Evolutionary conservation across 2,888 invertebrate genomes (phyloP).

Genomic region (Archips xylosteana): DNA sequence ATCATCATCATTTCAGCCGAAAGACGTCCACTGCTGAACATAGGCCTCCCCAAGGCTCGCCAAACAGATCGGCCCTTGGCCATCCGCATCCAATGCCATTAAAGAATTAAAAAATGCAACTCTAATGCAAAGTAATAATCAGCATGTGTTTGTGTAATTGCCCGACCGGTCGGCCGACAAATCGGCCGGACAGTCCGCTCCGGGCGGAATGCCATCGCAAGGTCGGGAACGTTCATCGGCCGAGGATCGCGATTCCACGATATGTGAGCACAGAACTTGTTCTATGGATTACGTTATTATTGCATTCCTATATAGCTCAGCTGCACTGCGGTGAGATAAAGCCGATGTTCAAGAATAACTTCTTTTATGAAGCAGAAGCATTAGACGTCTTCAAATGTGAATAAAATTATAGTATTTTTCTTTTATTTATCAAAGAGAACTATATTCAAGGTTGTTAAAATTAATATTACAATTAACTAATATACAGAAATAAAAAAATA

Average conservation of each 20-base stretch:
- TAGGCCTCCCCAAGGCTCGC: too few species aligned
- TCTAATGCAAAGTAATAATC: neutral
- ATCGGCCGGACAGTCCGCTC: constrained; percentile 43
- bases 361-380: neutral
- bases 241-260: constrained; percentile 60
- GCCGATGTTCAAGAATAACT: neutral
- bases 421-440: too few species aligned
- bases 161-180: constrained; percentile 34
- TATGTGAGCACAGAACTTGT: constrained; percentile 45
- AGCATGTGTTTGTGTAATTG: constrained; percentile 6
- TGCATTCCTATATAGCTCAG: constrained; percentile 39
- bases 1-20: too few species aligned
- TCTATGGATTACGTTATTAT: constrained; percentile 42
- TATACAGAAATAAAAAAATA: too few species aligned
- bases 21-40: too few species aligned
- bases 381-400: too few species aligned
- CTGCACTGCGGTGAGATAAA: constrained; percentile 13
- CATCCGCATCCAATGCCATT: too few species aligned
- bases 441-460: too few species aligned
- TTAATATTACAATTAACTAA: too few species aligned
- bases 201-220: constrained; percentile 70
- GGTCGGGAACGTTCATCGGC: constrained; percentile 79
- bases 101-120: neutral
- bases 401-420: too few species aligned
- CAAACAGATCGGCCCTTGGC: too few species aligned